Evolutionary conservation across 2,113 vertebrate genomes (phyloP), one percentile per base, ranked within the genome.

Genomic region (Rhizomys pruinosus): DNA sequence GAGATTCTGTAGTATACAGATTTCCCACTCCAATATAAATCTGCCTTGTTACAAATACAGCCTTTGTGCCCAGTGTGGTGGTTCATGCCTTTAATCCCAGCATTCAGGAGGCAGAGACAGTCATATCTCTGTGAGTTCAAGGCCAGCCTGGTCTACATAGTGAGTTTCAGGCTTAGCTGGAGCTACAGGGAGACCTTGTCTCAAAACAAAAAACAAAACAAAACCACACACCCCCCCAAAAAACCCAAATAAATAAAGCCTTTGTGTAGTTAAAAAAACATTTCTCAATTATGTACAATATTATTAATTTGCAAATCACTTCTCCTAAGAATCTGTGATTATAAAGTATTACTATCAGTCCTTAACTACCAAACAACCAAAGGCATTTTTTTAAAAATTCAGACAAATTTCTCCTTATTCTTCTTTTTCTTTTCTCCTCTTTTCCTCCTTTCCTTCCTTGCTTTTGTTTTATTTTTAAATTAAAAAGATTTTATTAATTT

Each of bases 221-320:
- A n/a, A n/a, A n/a, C n/a, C n/a, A n/a, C n/a, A n/a, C n/a, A n/a
- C n/a, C n/a, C n/a, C n/a, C n/a, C n/a, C n/a, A n/a, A n/a, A n/a
- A n/a, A n/a, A n/a, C n/a, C n/a, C n/a, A n/a, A n/a, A 34, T 23
- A 93, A 59, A 73, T 85, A 17, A 13, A 94, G 42, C 57, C 15
- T 90, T 92, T 32, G 23, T 57, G 34, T 87, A 87, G 57, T 85
- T 73, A 15, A 81, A 63, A 68, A 59, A 88, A 78, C 87, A 57
- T 11, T 52, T 79, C 79, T 84, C 7, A 63, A 44, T 93, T 88
- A 73, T 39, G 27, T 63, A 52, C 3, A 88, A 39, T 95, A 57
- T 69, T 91, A 55, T 87, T 92, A 89, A 69, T 86, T 90, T 93
- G 63, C 17, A 94, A 90, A 73, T 92, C n/a, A 1, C 64, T 20